Base-by-base conservation (phyloP, 1,140 invertebrate species). In the Stegodyphus mimosarum region DNA sequence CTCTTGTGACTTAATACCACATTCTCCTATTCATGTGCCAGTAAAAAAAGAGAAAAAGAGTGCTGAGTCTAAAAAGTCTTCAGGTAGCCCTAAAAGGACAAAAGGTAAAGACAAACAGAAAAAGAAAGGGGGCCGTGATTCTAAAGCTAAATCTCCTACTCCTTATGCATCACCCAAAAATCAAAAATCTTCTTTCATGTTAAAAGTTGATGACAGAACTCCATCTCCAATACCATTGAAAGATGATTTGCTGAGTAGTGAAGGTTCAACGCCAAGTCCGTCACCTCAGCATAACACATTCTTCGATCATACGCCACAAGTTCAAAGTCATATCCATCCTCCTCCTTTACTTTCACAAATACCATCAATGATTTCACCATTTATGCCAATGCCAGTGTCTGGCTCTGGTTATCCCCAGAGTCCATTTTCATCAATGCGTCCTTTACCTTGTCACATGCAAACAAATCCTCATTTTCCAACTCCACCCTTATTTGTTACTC, bases 1-100 rank as follows among this genome's bases (percentile, higher is more conserved):
- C 92, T 80, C 91, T 91, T 18, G 91, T 91, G 67, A 92, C 60
- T 51, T 91, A 7, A 92, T 91, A 6, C 93, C 93, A 17, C 93
- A 87, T 69, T 87, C 93, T 87, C 90, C 91, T 63, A 90, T 90
- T 83, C 91, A 92, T 84, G 18, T 66, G 17, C 95, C 95, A 88
- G 94, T 94, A 0, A 76, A 87, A 18, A 87, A 79, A 48, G 86
- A 84, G 18, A 79, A 80, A 76, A 87, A 86, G 64, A 60, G 70
- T 60, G n/a, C 64, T 18, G 80, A 87, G 11, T 50, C 13, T n/a
- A 74, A 76, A 70, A 83, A 72, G 18, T 70, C 77, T 10, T 70
- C 78, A 5, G 78, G 71, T 9, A 84, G 73, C 69, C 83, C 78
- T 63, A 87, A 87, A 52, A 66, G 67, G 55, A 86, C 17, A n/a